Conservation (phyloP, 2,797 vertebrate genomes). For the Leptatherina wallacei region DNA sequence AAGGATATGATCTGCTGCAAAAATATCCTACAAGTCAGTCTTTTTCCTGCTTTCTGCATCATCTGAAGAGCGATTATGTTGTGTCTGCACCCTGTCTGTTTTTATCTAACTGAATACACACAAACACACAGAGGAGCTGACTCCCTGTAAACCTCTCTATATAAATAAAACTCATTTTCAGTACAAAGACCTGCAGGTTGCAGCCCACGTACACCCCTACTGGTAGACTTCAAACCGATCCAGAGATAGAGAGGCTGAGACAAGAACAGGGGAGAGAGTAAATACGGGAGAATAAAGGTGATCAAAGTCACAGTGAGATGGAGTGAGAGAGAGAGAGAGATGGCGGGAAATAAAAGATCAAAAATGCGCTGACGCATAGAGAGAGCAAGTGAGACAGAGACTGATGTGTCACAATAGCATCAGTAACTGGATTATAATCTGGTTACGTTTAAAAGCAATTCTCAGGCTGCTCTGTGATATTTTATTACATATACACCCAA, state of each 20-base stretch:
- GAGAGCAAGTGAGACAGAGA: constrained; percentile 10
- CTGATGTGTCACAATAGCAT: constrained; percentile 22
- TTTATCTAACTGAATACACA: constrained; percentile 49
- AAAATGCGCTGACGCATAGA: background rate
- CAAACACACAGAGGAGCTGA: constrained; percentile 1
- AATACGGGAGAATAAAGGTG: constrained; percentile 33
- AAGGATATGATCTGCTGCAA: background rate
- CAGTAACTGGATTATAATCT: constrained; percentile 54
- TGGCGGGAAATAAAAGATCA: constrained; percentile 1
- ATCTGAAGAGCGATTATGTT: constrained; percentile 25
- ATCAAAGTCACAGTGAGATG: constrained; percentile 46
- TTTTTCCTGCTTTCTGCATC: background rate
- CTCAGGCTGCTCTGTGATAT: constrained; percentile 25
- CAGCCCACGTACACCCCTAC: constrained; percentile 64
- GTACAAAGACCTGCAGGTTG: constrained; percentile 60
- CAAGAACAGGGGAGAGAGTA: constrained; percentile 25
- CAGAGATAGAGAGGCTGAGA: constrained; percentile 35
- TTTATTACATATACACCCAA: constrained; percentile 26
- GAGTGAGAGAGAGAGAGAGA: constrained; percentile 6
- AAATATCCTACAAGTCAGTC: background rate
- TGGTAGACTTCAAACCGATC: constrained; percentile 66
- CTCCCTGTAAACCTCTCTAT: constrained; percentile 58
- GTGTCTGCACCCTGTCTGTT: constrained; percentile 48
- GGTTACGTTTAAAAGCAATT: constrained; percentile 29
- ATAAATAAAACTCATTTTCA: constrained; percentile 50